Evolutionary conservation across 2,113 vertebrate species (phyloP), one percentile per base, ranked within the genome.

Genomic region (Zosterops japonicus): DNA sequence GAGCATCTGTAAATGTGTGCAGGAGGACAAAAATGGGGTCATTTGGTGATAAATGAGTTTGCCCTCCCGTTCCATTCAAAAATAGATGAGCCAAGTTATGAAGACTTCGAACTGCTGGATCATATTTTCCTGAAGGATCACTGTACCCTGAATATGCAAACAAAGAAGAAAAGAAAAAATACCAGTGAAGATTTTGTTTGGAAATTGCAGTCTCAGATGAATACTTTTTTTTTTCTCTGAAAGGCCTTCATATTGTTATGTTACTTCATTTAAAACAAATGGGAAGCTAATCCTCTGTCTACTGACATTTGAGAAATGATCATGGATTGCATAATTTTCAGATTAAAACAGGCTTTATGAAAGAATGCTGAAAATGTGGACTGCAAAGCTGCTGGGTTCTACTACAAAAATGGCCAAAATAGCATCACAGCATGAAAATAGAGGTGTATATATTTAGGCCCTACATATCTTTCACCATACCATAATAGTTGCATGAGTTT

Each of bases 31-130:
- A 99, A 96, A 99, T 98, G 71, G 99, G 99, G 95, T 99, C 99
- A 63, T 99, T 99, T 60, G 99, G 99, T 24, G 99, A 99, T 83
- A 99, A 96, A 95, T 99, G 99, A 14, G 99, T 99, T 98, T 99
- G 99, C 18, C 99, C 99, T 42, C 99, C 99, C 15, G 99, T 99
- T 35, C 99, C 99, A 18, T 99, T 99, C 87, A 99, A 95, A 94
- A 99, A 99, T 44, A 99, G 98, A 95, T 99, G 99, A 91, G 99
- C 99, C 97, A 99, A 94, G 85, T 99, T 99, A 96, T 99, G 99
- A 87, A 99, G 99, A 79, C 99, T 99, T 91, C 99, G 98, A 56
- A 99, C 98, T 25, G 98, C 97, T 16, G 99, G 99, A 87, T 99
- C 98, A 0, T 99, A 99, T 81, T 95, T 98, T 55, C 99, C 99